Base-by-base conservation (phyloP, 1,140 invertebrate species). In the Babylonia areolata region DNA sequence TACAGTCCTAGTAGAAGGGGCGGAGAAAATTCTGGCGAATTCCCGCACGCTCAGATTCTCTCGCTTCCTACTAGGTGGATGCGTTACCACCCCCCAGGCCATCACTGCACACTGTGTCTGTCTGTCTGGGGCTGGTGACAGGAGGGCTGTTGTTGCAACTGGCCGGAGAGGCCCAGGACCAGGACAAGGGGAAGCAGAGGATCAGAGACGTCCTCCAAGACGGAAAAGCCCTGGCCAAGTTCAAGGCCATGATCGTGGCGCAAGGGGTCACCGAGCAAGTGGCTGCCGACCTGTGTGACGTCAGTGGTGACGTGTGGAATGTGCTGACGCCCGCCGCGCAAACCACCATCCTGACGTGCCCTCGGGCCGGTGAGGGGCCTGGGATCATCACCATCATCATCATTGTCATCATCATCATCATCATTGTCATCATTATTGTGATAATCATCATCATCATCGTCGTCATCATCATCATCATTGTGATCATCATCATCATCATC, bases 171-270 rank as follows among this genome's bases (percentile, higher is more conserved):
- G 92, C 90, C 1, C 11, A 39, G 0, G 87, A 85, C 20, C 15
- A 90, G 0, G 89, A 94, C 42, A 93, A 94, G 79, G 95, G 95
- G 2, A 37, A 89, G 71, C 33, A 87, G 9, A 87, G 87, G 71
- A 93, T 96, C 31, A 77, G 82, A 6, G 86, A 91, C 17, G 88
- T 89, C 11, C 85, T 96, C 1, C 81, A 89, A 3, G 91, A 95
- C 89, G 95, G 95, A 51, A 84, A 85, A 58, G 96, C 96, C 5
- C 86, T 96, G 37, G 71, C 93, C 9, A 94, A 93, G 78, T 96
- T 96, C 87, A 81, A 93, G 12, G 88, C 91, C 3, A 96, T 96
- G 95, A 51, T 95, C 6, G 85, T 92, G 28, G 88, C 86, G 37
- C 96, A 96, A 91, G 95, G 95, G 0, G 95, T 95, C 0, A 58